Evolutionary conservation across 2,797 vertebrate genomes (phyloP).

Genomic region (Artibeus jamaicensis): DNA sequence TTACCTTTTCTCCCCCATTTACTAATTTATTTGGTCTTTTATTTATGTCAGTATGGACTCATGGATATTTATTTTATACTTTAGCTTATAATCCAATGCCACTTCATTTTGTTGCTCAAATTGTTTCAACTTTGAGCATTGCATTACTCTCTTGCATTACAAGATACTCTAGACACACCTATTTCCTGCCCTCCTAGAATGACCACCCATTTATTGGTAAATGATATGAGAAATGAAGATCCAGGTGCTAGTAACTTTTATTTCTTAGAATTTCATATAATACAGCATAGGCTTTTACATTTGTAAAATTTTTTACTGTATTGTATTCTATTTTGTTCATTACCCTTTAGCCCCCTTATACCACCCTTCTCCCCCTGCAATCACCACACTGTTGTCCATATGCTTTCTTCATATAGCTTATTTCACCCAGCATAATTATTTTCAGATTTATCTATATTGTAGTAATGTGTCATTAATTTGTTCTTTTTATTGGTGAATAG

Average conservation of each 20-base stretch:
- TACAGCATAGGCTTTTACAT: not conserved
- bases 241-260: not conserved
- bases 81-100: not conserved
- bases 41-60: not conserved
- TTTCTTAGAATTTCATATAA: constrained; percentile 1
- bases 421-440: not conserved
- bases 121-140: not conserved
- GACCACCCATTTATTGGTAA: not conserved
- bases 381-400: not conserved
- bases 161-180: not conserved
- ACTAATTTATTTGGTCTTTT: not conserved
- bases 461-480: not conserved
- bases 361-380: not conserved
- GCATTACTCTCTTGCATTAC: not conserved
- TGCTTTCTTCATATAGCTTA: not conserved
- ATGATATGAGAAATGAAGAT: not conserved
- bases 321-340: not conserved
- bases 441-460: not conserved
- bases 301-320: not conserved
- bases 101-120: not conserved
- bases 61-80: constrained; percentile 4
- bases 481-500: not conserved
- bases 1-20: not conserved
- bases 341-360: not conserved
- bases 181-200: not conserved